A percentile compares a stretch with the other conserved stretches of the same genome.
Conservation (phyloP, 2,888 invertebrate species). For the Cyclophora albipunctata region DNA sequence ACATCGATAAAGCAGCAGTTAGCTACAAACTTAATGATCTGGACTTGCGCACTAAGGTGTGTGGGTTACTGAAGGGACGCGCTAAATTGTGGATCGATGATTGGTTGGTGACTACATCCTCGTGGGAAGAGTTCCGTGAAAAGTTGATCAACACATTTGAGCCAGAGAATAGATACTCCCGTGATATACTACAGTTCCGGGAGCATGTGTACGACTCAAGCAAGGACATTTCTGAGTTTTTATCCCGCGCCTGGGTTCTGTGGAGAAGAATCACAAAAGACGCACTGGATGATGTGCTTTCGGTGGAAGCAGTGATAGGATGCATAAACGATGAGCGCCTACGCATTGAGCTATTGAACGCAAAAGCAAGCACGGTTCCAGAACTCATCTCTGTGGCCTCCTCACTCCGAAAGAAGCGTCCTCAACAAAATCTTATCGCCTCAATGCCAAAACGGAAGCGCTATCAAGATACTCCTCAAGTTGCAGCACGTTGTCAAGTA, state of each 20-base stretch:
- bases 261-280: conserved; percentile 25
- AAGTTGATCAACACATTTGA: conserved; percentile 19
- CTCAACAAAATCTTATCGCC: conserved; percentile 2
- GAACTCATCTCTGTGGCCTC: conserved; percentile 26
- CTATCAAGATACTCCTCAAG: conserved; percentile 3
- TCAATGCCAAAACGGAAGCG: conserved; percentile 9
- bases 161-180: conserved; percentile 27
- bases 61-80: conserved; percentile 24
- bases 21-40: conserved; percentile 20
- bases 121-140: conserved; percentile 20
- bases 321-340: conserved; percentile 22
- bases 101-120: conserved; percentile 22
- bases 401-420: conserved; percentile 14
- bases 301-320: conserved; percentile 28
- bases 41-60: conserved; percentile 24
- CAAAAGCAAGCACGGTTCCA: conserved; percentile 18
- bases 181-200: conserved; percentile 21
- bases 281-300: conserved; percentile 17
- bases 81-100: conserved; percentile 25
- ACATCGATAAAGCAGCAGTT: conserved; percentile 16
- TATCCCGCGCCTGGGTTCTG: conserved; percentile 26
- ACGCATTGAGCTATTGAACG: conserved; percentile 23
- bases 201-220: conserved; percentile 22
- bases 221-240: conserved; percentile 23
- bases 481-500: conserved; percentile 2